Conservation (phyloP, 2,113 vertebrate species). For the Eublepharis macularius region DNA sequence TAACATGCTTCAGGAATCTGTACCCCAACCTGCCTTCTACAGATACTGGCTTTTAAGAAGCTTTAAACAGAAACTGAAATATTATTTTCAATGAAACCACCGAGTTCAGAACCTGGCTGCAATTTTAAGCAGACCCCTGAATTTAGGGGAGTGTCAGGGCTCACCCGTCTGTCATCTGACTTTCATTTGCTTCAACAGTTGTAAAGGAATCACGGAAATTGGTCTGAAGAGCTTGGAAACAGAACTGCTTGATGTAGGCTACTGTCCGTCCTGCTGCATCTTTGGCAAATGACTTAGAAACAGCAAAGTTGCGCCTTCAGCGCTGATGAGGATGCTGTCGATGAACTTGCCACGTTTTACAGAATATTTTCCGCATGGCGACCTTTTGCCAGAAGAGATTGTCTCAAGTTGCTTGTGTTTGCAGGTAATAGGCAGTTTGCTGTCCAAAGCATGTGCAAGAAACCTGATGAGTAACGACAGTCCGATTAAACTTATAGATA, state of each 20-base stretch:
- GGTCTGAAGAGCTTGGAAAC: constrained; percentile 16
- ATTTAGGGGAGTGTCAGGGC: too few species aligned
- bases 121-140: background rate
- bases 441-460: constrained; percentile 58
- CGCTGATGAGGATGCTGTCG: constrained; percentile 30
- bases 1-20: too few species aligned
- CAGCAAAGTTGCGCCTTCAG: background rate
- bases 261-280: constrained; percentile 10
- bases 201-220: constrained; percentile 13
- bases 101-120: constrained; percentile 29
- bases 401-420: constrained; percentile 57
- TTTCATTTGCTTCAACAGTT: constrained; percentile 21
- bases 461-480: constrained; percentile 46
- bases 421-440: constrained; percentile 62
- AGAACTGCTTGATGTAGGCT: background rate
- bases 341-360: constrained; percentile 61
- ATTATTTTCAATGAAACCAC: background rate
- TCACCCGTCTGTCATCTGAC: background rate
- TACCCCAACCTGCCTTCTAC: background rate
- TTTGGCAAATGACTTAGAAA: constrained; percentile 45
- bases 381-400: constrained; percentile 66
- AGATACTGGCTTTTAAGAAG: background rate
- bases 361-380: constrained; percentile 65
- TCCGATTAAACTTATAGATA: constrained; percentile 43
- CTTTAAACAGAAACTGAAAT: background rate